Evolutionary conservation across 1,140 invertebrate species (phyloP).

Genomic region (Heliconius himera): DNA sequence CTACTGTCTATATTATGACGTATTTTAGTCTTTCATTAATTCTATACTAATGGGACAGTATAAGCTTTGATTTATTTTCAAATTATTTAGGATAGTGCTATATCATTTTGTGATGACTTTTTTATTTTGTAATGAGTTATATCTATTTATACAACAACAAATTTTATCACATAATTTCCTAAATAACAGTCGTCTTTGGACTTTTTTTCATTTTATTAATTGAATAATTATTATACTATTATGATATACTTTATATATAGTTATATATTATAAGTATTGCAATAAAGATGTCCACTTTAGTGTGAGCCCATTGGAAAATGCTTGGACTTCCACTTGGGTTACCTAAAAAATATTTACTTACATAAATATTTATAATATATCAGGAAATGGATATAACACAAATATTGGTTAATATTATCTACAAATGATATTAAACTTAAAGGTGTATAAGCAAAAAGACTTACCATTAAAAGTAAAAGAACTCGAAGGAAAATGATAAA

Average conservation of each 20-base stretch:
- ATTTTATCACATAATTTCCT: constrained; percentile 76
- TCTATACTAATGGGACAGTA: constrained; percentile 37
- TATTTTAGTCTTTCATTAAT: constrained; percentile 40
- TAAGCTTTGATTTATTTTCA: neutral
- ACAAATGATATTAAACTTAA: constrained; percentile 52
- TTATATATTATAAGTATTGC: constrained; percentile 63
- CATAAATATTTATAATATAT: constrained; percentile 63
- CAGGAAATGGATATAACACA: constrained; percentile 31
- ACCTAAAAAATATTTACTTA: constrained; percentile 78
- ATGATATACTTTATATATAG: constrained; percentile 56
- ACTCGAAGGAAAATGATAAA: constrained; percentile 62
- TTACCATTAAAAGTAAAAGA: constrained; percentile 73
- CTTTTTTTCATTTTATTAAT: constrained; percentile 52
- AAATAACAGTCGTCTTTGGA: constrained; percentile 75
- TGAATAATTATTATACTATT: constrained; percentile 49
- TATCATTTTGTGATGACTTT: constrained; percentile 59
- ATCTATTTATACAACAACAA: constrained; percentile 69
- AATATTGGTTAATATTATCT: constrained; percentile 33
- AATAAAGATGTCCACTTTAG: constrained; percentile 67
- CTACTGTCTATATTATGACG: constrained; percentile 54
- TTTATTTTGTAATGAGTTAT: constrained; percentile 53
- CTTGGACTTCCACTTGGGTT: constrained; percentile 79
- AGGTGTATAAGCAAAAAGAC: constrained; percentile 63
- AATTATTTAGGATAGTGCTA: constrained; percentile 18
- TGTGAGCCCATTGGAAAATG: constrained; percentile 69